Evolutionary conservation across 1,140 invertebrate genomes (phyloP), one percentile per base, ranked within the genome.

Genomic region (Drosophila kurseongensis): DNA sequence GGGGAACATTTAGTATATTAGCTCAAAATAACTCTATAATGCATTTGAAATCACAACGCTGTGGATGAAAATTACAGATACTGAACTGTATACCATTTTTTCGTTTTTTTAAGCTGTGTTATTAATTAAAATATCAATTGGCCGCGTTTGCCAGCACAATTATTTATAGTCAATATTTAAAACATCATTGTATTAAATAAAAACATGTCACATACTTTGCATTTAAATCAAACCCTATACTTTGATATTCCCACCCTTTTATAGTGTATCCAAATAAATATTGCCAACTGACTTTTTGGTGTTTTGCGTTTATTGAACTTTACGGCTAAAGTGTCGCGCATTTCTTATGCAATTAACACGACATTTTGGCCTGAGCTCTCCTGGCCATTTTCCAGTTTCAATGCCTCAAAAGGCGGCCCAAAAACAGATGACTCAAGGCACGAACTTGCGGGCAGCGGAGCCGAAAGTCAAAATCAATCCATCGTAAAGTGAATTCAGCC

Each of bases 281-380:
- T 40, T 40, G 69, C 29, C 44, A 6, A 32, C 42, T 27, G 23
- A 18, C 8, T 27, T 32, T n/a, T 13, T 59, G 57, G 44, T 75
- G 75, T 71, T 78, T 72, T 51, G 79, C 82, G 83, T 89, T 88
- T 88, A 83, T 88, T 88, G 83, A 88, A 88, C 83, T 83, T 80
- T 74, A 62, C 57, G 75, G 63, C 72, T 72, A 72, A 78, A 66
- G 59, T 75, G 51, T 76, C 45, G 47, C 50, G 40, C 75, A 83
- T 88, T 89, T 81, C 67, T 86, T 86, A 86, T 86, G 84, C 83
- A 86, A 86, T 89, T 88, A 88, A 80, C 75, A 86, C 83, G 79
- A 88, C 72, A 63, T 68, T 69, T 52, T 62, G 79, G 52, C 42
- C 44, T 42, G 56, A 42, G 47, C 38, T 29, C 51, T 14, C 16